Percentiles rank a stretch among this genome's conserved stretches.
These are phyloP conservation scores for Eulemur mongoz DNA, from an alignment of 2,797 vertebrate species.

Conservation along the genomic window DNA sequence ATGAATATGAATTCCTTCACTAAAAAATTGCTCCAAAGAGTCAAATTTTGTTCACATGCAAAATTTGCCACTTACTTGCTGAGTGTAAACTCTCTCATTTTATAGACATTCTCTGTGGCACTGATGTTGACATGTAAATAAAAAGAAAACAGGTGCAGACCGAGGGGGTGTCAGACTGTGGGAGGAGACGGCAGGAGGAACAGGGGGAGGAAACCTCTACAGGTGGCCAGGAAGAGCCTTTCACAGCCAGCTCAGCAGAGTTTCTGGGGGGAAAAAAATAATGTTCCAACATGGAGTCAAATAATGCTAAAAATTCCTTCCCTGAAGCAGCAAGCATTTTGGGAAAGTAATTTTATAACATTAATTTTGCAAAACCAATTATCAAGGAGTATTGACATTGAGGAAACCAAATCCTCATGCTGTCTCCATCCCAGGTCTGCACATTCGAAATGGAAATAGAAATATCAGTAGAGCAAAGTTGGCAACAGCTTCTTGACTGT, in stretches of 20 bases:
- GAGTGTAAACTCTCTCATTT: neutral
- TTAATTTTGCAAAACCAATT: neutral
- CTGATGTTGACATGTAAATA: neutral
- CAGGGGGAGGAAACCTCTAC: neutral
- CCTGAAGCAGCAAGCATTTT: neutral
- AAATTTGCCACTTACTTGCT: neutral
- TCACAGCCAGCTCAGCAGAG: too few relatives aligned
- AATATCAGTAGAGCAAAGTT: accelerated
- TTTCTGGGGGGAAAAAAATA: neutral
- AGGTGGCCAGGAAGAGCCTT: neutral
- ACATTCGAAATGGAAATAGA: neutral
- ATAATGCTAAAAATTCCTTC: neutral
- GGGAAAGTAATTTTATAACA: neutral
- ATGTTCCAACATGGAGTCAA: neutral
- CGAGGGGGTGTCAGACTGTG: accelerated
- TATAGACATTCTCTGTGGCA: neutral
- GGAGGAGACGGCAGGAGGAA: accelerated
- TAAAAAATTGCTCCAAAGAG: neutral
- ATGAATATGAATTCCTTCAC: neutral
- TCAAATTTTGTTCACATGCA: neutral
- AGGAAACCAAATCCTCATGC: neutral
- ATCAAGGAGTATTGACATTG: neutral
- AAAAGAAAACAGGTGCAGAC: neutral
- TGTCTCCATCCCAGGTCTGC: neutral
- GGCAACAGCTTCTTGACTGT: neutral